Base-by-base conservation (phyloP, 2,113 vertebrate species). In the Cinclus mexicanus region DNA sequence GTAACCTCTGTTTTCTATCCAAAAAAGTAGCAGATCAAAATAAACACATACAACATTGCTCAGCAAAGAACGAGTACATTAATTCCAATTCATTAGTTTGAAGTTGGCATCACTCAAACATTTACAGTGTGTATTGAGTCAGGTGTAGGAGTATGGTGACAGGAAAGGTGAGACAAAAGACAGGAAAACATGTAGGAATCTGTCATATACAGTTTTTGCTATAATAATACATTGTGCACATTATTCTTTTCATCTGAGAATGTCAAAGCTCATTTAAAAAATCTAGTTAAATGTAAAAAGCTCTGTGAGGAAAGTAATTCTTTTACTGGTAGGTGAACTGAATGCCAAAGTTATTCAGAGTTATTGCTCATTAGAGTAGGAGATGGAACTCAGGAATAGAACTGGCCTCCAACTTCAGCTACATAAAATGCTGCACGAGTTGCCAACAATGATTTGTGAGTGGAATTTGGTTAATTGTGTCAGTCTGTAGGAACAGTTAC, bases 391-490 rank as follows among this genome's bases (percentile, higher is more conserved):
- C 35, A 33, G 56, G 76, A 78, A 80, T 2, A 86, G 81, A 89
- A 79, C n/a, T 77, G 61, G 83, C 83, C 79, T 96, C 41, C 44
- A 91, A 39, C 69, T 89, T 77, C 6, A 37, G 79, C 92, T 74
- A 74, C 71, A 88, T 85, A 86, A 97, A 94, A 90, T 90, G 68
- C 85, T 93, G 78, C 39, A 77, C 0, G 3, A 86, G n/a, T 93
- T 95, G 87, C 93, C 78, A 94, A 12, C 94, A 92, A 67, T 81
- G 94, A 94, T 91, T 82, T 86, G 63, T 63, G 29, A 96, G 68
- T 88, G 90, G 93, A 95, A 93, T 94, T 95, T 86, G 83, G 90
- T 88, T 93, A 88, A 92, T 92, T 93, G 90, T 94, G 89, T 94
- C 86, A 63, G 64, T 81, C 68, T 95, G 94, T 88, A 94, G 68